Percentiles rank a stretch among this genome's conserved stretches.
phyloP scores from a whole-genome alignment of 2,888 invertebrate genomes.

The Spilarctia lutea region DNA sequence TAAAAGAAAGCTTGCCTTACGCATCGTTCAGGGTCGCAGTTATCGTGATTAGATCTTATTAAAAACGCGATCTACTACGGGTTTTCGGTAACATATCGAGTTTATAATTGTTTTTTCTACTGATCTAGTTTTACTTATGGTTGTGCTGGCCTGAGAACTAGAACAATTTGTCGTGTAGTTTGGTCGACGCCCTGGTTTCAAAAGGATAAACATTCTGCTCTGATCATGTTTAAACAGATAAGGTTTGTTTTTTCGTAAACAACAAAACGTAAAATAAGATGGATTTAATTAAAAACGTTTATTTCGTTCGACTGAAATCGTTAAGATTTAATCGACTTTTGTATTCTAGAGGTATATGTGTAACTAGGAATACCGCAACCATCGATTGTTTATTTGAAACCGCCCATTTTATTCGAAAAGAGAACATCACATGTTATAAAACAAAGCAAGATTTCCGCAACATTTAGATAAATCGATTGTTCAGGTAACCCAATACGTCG shows the following conservation, averaged over 20 bases:
- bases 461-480: conserved; percentile 33
- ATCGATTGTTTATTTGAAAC: conserved; percentile 2
- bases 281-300: background rate
- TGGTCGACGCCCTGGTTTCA: background rate
- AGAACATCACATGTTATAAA: background rate
- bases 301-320: background rate
- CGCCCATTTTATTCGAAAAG: background rate
- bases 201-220: background rate
- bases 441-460: conserved; percentile 26
- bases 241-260: background rate
- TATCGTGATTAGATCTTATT: conserved; percentile 64
- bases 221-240: background rate
- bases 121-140: conserved; percentile 5
- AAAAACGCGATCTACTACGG: conserved; percentile 39
- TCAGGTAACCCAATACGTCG: conserved; percentile 30
- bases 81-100: conserved; percentile 26
- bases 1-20: conserved; percentile 46
- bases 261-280: background rate
- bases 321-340: background rate
- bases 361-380: background rate
- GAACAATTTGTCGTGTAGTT: background rate
- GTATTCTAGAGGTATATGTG: background rate
- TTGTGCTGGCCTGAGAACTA: background rate
- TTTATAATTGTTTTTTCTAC: background rate
- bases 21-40: conserved; percentile 58